Base-by-base conservation (phyloP, 2,888 invertebrate species). In the Dolichomitus sp. region DNA sequence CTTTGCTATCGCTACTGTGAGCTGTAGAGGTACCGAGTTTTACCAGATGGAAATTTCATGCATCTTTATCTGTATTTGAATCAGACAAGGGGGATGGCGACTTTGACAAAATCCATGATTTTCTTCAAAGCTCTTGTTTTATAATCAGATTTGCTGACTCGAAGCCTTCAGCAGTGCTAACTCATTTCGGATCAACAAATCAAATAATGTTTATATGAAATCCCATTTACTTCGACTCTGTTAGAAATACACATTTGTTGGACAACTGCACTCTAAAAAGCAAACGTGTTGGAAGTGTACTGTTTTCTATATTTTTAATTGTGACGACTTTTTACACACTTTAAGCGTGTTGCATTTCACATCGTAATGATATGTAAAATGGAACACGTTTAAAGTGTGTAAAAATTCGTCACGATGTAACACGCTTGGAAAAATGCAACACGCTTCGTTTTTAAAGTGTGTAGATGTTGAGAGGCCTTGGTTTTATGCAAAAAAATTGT, bases 101-200 rank as follows among this genome's bases (percentile, higher is more conserved):
- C n/a, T 37, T 17, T n/a, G 37, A 59, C n/a, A 59, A 59, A 59
- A 37, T 59, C 33, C 59, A 14, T 6, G 7, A 17, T 37, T 61
- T 37, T 37, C 17, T 0, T 19, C 6, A 0, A 2, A 37, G 40
- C 11, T 37, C 9, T 19, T 37, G 37, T 23, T 45, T 65, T 42
- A 9, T 17, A 23, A 40, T 11, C 42, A 42, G 42, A 2, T 63
- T 61, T n/a, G 7, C 33, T 7, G 59, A 37, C 33, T 59, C 59
- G n/a, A 33, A 59, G 59, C 14, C 7, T 33, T 59, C 33, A n/a
- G 1, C 33, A n/a, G 14, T 30, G 27, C 4, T 57, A 1, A 6
- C 57, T 4, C 4, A 4, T 57, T 23, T 12, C 4, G 3, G 6
- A 12, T 12, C 54, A 19, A 27, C 19, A 27, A 54, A 54, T 1